Conservation (phyloP, 2,113 vertebrate species). For the Dermatemys mawii region DNA sequence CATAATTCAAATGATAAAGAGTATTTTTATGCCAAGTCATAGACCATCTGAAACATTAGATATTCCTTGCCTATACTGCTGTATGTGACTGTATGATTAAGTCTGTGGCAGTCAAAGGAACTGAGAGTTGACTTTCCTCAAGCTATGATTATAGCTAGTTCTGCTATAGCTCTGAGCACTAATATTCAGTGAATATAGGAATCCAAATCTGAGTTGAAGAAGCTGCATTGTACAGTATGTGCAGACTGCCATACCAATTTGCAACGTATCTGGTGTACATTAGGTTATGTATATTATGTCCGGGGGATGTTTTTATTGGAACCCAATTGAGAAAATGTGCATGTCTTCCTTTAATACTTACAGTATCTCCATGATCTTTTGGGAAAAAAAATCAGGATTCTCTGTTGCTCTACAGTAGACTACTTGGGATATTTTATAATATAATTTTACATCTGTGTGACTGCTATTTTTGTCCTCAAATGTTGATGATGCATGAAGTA, state of each 20-base stretch:
- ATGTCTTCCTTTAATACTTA: constrained; percentile 14
- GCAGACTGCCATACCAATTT: background rate
- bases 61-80: background rate
- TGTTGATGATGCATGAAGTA: background rate
- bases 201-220: background rate
- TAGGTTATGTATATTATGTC: background rate
- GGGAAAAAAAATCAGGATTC: background rate
- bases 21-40: background rate
- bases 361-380: background rate
- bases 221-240: background rate
- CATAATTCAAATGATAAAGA: background rate
- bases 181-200: background rate
- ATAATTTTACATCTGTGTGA: background rate
- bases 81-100: background rate
- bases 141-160: background rate
- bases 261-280: constrained; percentile 9
- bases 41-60: background rate
- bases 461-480: constrained; percentile 19
- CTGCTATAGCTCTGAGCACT: background rate
- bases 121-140: background rate
- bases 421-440: background rate
- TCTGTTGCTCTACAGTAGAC: background rate
- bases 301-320: constrained; percentile 24
- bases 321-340: background rate
- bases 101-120: background rate